Conservation (phyloP, 2,113 vertebrate genomes). For the Jaculus jaculus region DNA sequence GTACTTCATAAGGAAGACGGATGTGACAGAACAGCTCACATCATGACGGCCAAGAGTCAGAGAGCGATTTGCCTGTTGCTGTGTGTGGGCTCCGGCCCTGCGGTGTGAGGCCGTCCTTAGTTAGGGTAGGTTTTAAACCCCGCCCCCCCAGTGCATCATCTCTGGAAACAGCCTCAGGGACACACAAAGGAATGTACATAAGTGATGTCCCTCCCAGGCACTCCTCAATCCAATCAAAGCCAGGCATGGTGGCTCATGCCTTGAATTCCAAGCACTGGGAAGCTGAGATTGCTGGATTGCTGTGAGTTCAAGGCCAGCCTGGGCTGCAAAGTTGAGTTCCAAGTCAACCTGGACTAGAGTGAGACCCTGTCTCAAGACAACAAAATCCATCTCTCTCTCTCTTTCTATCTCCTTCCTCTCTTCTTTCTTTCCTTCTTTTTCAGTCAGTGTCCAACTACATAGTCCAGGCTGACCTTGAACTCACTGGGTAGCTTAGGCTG, state of each 20-base stretch:
- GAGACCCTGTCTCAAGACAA: too few relatives aligned
- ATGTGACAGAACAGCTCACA: not conserved
- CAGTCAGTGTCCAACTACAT: not conserved
- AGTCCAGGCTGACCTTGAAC: not conserved
- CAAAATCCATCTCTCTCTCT: too few relatives aligned
- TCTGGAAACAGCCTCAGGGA: not conserved
- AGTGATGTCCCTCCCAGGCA: not conserved
- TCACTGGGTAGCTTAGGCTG: not conserved
- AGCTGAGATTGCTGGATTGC: too few relatives aligned
- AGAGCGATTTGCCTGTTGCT: not conserved
- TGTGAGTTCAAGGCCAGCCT: too few relatives aligned
- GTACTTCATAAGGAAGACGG: not conserved
- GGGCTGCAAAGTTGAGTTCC: too few relatives aligned
- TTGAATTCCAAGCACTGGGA: too few relatives aligned
- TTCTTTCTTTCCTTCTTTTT: not conserved
- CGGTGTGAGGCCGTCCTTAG: too few relatives aligned
- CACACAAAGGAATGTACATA: too few relatives aligned
- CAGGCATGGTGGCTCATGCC: too few relatives aligned
- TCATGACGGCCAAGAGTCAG: not conserved
- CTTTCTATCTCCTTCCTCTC: too few relatives aligned
- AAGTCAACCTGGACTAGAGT: too few relatives aligned
- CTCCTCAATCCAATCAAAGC: not conserved
- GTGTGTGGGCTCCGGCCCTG: not conserved
- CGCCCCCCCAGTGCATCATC: not conserved
- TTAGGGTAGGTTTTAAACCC: not conserved